phyloP scores from a whole-genome alignment of 2,797 vertebrate genomes.

The Cercopithecus diana region DNA sequence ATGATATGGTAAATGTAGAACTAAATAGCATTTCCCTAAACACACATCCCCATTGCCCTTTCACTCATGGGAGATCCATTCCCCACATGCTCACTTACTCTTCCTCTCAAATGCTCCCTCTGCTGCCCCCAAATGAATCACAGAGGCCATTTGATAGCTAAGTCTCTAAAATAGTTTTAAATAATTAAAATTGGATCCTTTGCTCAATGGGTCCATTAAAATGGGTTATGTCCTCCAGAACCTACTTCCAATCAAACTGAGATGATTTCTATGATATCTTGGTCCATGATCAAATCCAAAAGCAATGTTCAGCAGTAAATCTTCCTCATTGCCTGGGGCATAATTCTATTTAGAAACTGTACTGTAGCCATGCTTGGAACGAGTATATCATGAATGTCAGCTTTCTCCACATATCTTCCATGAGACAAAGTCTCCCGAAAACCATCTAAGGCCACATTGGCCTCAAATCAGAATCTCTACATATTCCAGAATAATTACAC shows the following conservation, averaged over 20 bases:
- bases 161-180: background rate
- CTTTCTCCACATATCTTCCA: background rate
- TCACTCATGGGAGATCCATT: background rate
- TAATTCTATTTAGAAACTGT: background rate
- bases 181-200: background rate
- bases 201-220: background rate
- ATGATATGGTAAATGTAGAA: background rate
- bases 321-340: background rate
- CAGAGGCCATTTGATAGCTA: background rate
- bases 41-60: background rate
- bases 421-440: background rate
- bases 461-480: background rate
- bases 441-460: background rate
- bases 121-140: background rate
- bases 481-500: background rate
- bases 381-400: background rate
- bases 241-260: background rate
- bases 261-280: background rate
- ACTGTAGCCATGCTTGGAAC: background rate
- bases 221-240: background rate
- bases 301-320: background rate
- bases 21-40: background rate
- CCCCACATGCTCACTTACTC: background rate
- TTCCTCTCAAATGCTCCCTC: background rate
- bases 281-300: background rate